Conservation (phyloP, 2,113 vertebrate species). For the Passerina amoena region DNA sequence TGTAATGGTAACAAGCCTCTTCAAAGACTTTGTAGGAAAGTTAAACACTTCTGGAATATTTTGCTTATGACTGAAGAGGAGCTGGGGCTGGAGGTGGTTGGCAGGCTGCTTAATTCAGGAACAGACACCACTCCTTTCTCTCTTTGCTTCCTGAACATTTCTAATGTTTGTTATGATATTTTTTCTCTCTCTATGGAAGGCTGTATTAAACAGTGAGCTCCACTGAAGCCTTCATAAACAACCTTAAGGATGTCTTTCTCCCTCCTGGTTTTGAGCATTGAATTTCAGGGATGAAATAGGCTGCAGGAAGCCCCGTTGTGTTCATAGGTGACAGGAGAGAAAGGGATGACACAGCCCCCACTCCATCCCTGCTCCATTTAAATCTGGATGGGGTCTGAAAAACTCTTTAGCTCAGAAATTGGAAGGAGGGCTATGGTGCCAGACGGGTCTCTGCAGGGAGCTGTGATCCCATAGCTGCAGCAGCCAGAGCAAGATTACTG, state of each 20-base stretch:
- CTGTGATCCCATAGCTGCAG: background rate
- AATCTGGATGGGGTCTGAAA: background rate
- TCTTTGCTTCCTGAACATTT: slow-evolving; percentile 11
- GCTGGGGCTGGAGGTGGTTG: background rate
- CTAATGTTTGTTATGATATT: background rate
- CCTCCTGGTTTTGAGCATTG: background rate
- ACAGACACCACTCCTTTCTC: background rate
- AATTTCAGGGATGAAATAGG: background rate
- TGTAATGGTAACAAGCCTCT: background rate
- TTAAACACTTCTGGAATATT: slow-evolving; percentile 32
- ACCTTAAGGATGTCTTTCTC: background rate
- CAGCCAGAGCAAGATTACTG: background rate
- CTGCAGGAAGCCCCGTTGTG: background rate
- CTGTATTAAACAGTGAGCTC: background rate
- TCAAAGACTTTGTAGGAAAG: background rate
- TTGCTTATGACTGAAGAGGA: background rate
- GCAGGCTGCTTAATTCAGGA: background rate
- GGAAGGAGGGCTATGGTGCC: background rate
- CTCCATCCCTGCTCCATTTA: background rate
- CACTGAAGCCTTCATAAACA: background rate
- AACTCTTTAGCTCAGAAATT: background rate
- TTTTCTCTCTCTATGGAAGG: background rate
- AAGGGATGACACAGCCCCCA: background rate
- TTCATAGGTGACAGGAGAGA: background rate
- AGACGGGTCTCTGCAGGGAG: fast-evolving